These are phyloP conservation scores for Campoplex nolae DNA, from an alignment of 2,888 invertebrate genomes.

Conservation along the genomic window DNA sequence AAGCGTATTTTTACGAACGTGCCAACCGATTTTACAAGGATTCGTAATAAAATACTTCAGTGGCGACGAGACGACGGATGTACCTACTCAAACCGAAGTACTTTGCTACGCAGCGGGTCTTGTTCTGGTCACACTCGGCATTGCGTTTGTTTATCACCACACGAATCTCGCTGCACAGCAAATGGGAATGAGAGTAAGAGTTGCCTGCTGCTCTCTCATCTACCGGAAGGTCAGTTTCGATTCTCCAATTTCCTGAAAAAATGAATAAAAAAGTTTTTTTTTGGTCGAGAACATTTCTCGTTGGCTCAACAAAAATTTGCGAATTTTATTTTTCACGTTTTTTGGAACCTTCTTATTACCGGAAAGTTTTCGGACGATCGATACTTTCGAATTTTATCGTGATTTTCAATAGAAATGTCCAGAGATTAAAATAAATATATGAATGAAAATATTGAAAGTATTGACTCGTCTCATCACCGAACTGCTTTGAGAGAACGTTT, in stretches of 20 bases:
- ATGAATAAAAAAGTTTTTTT: not conserved
- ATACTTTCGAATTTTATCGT: too few species aligned
- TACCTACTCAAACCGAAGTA: conserved; percentile 80
- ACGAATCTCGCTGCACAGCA: conserved; percentile 81
- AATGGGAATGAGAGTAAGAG: conserved; percentile 88
- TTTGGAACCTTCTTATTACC: too few species aligned
- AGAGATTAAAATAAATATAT: too few species aligned
- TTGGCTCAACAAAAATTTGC: too few species aligned
- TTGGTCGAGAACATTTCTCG: too few species aligned
- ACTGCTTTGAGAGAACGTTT: too few species aligned
- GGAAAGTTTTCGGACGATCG: too few species aligned
- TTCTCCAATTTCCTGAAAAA: not conserved
- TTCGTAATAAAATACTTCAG: conserved; percentile 78
- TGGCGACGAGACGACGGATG: not conserved
- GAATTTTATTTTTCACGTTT: too few species aligned
- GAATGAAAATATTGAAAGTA: too few species aligned
- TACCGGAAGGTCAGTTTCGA: conserved; percentile 88
- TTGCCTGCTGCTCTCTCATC: conserved; percentile 89
- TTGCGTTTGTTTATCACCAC: conserved; percentile 84
- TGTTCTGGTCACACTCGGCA: conserved; percentile 81
- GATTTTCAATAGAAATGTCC: too few species aligned
- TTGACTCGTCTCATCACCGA: too few species aligned
- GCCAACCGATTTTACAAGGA: conserved; percentile 76
- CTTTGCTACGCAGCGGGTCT: conserved; percentile 77
- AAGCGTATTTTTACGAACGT: conserved; percentile 53